These are phyloP conservation scores for Ormyrus rosae DNA, from an alignment of 2,888 invertebrate genomes.

Conservation along the genomic window DNA sequence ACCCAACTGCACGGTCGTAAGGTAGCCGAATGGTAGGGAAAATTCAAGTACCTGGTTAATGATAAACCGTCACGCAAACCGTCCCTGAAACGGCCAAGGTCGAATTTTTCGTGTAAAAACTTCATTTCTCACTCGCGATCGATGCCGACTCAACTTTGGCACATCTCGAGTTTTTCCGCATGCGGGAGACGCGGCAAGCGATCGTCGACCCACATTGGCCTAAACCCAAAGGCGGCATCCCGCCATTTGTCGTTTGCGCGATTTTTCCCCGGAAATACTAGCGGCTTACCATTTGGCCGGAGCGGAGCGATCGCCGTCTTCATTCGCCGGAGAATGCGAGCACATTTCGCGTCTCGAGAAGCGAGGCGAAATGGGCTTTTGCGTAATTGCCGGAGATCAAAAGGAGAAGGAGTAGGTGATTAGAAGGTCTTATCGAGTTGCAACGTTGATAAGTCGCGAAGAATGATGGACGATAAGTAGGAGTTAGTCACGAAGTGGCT, in stretches of 20 bases:
- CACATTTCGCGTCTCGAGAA: background rate
- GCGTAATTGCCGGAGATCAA: background rate
- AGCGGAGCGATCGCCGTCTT: background rate
- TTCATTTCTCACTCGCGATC: conserved; percentile 17
- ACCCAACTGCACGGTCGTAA: background rate
- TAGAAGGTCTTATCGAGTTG: conserved; percentile 30
- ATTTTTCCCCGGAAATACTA: background rate
- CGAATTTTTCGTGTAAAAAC: conserved; percentile 44
- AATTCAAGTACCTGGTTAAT: conserved; percentile 19
- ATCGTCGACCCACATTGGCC: conserved; percentile 39
- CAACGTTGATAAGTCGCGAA: conserved; percentile 32
- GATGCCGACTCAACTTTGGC: conserved; percentile 13
- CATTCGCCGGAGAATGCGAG: background rate
- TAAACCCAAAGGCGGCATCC: conserved; percentile 23
- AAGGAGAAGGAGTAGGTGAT: conserved; percentile 5
- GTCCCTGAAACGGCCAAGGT: conserved; percentile 58
- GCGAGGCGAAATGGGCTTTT: background rate
- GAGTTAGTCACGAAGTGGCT: conserved; percentile 9
- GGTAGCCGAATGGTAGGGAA: background rate
- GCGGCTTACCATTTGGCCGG: conserved; percentile 40
- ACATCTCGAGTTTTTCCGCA: background rate
- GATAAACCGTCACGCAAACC: conserved; percentile 53
- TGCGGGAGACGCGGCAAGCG: background rate
- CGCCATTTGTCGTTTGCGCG: background rate
- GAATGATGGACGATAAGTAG: conserved; percentile 27